Base-by-base conservation (phyloP, 2,888 invertebrate genomes). In the Caenorhabditis afra region DNA sequence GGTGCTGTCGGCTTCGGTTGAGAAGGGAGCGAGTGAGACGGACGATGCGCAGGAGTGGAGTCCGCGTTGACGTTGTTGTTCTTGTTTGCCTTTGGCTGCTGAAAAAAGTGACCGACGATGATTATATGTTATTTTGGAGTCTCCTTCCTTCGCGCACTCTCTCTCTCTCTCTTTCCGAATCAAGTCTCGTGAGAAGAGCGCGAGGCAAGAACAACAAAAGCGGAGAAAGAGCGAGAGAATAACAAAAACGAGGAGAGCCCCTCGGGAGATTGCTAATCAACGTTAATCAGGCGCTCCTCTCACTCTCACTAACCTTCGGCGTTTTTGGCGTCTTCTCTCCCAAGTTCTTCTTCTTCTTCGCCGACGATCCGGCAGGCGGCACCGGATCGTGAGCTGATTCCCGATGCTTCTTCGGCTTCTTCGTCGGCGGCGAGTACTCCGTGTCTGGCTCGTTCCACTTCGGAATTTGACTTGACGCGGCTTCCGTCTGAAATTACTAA, bases 391-490 rank as follows among this genome's bases (percentile, higher is more conserved):
- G 29, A 16, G 35, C 18, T 5, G 47, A 35, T 3, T 67, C 58
- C 0, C 39, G 18, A 22, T 61, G 49, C 52, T 76, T 78, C 71
- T 77, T 81, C 4, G 59, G 12, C 47, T 83, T 85, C 59, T 83
- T 85, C 23, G 14, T 53, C 1, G 74, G 65, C 3, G 85, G 85
- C 11, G 71, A 39, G 45, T 81, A 82, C 12, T 82, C 85, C 0
- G 74, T 65, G 23, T 83, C 85, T 0, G 81, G 59, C 35, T 81
- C 81, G n/a, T 83, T 66, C 79, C 81, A 79, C 52, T 78, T 78
- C 50, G 78, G 64, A 11, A 53, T 53, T 18, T 57, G 62, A 14
- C 41, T 20, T 14, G 55, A 79, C 20, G 58, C 61, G 1, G 61
- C 61, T 37, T 62, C 73, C 0, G 76, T 57, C 70, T 74, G 78